A percentile compares a stretch with the other conserved stretches of the same genome.
Conservation (phyloP, 2,888 invertebrate species). For the Limulus polyphemus region DNA sequence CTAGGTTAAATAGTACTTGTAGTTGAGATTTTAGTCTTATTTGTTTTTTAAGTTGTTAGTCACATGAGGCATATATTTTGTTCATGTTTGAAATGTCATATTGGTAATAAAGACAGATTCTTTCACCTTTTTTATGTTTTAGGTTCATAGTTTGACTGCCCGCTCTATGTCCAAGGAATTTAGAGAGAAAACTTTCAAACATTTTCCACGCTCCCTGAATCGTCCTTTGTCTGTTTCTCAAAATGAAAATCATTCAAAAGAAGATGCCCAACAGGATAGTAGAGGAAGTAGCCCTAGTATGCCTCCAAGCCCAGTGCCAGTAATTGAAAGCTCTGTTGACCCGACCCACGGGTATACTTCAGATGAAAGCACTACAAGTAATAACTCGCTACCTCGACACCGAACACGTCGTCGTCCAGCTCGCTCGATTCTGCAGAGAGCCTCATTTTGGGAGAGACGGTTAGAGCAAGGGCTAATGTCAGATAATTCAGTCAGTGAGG, state of each 20-base stretch:
- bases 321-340: constrained; percentile 7
- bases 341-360: constrained; percentile 25
- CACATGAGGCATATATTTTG: too few species aligned
- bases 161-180: constrained; percentile 63
- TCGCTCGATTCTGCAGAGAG: constrained; percentile 26
- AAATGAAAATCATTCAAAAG: neutral
- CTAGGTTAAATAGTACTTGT: too few species aligned
- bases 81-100: too few species aligned
- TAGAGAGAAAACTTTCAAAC: constrained; percentile 43
- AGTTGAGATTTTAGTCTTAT: too few species aligned
- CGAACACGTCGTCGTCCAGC: constrained; percentile 11
- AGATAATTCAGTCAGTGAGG: constrained; percentile 28
- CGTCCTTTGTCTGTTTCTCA: constrained; percentile 24
- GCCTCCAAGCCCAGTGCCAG: constrained; percentile 1
- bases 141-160: constrained; percentile 63
- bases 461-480: constrained; percentile 29
- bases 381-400: constrained; percentile 12
- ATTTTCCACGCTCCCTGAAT: constrained; percentile 27
- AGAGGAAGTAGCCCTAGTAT: constrained; percentile 4
- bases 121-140: constrained; percentile 18
- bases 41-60: too few species aligned
- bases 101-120: too few species aligned
- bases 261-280: neutral
- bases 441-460: constrained; percentile 31
- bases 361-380: constrained; percentile 25